Percentiles rank a stretch among this genome's conserved stretches.
Evolutionary conservation across 2,797 vertebrate species (phyloP).

Genomic region (Catostomus latipinnis): DNA sequence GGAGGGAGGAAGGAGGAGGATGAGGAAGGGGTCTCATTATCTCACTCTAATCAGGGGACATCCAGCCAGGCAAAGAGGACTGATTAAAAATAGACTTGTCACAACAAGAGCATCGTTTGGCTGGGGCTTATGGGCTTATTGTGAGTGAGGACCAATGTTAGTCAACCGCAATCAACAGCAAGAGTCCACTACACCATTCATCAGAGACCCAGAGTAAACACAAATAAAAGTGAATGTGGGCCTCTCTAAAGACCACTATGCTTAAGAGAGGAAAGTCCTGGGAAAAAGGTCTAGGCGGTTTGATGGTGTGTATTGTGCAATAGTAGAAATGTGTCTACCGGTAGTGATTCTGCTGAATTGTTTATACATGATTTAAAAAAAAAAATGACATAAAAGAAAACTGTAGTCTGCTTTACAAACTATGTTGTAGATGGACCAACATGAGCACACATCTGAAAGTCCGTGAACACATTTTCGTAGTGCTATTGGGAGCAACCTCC

Average conservation of each 20-base stretch:
- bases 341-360: too few relatives aligned
- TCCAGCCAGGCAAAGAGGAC: slow-evolving; percentile 64
- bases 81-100: slow-evolving; percentile 64
- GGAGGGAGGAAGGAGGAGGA: slow-evolving; percentile 15
- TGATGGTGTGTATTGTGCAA: too few relatives aligned
- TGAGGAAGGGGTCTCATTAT: slow-evolving; percentile 61
- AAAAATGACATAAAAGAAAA: too few relatives aligned
- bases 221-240: slow-evolving; percentile 42
- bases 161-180: slow-evolving; percentile 63
- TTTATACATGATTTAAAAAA: too few relatives aligned
- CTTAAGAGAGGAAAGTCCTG: too few relatives aligned
- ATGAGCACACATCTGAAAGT: too few relatives aligned
- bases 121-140: slow-evolving; percentile 54
- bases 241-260: not conserved
- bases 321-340: too few relatives aligned
- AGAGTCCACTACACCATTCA: slow-evolving; percentile 59
- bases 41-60: slow-evolving; percentile 67
- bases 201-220: slow-evolving; percentile 61
- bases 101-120: slow-evolving; percentile 62
- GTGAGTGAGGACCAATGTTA: slow-evolving; percentile 60
- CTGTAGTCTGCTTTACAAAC: too few relatives aligned
- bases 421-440: too few relatives aligned
- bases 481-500: too few relatives aligned
- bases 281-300: not conserved
- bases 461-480: too few relatives aligned